Evolutionary conservation across 2,797 vertebrate species (phyloP), one percentile per base, ranked within the genome.

Genomic region (Micromesistius poutassou): DNA sequence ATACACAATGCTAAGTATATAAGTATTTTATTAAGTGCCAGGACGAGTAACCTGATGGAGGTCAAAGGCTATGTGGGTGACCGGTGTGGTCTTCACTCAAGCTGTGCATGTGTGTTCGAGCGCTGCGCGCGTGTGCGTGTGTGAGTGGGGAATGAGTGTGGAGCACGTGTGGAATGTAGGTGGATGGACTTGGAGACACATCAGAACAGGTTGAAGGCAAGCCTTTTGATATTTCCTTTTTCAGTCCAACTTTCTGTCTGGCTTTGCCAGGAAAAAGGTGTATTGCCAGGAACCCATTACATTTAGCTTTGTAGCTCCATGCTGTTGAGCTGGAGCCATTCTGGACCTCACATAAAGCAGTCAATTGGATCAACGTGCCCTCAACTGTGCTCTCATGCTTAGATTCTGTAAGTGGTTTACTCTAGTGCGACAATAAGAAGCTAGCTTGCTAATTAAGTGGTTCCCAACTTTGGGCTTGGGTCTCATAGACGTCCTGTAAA

Each of bases 91-190:
- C 76, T 84, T 75, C 76, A 55, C 74, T 77, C 33, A 75, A 73
- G 28, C 75, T 70, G 74, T 50, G 30, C 71, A 68, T 76, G 73
- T 76, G 66, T 76, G 22, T 74, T 76, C 12, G 76, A 38, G 75
- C 28, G 62, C 25, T 74, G 78, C 12, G 76, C 38, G 75, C 28
- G 62, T 33, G 79, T 55, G 76, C 68, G 72, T 71, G 73, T 78
- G 81, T 62, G 77, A 31, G 72, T 75, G 73, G 28, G 19, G 50
- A 77, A 82, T 62, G 77, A 31, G 72, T 75, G 73, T 30, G 19
- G 50, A 77, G 81, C 75, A 66, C 77, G 71, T 0, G 2, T 87
- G 83, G 89, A 90, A 92, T 91, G 88, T 30, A 77, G 75, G 74
- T 78, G 78, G 80, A 87, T 28, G 70, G 62, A 80, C 70, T 73